Evolutionary conservation across 2,113 vertebrate genomes (phyloP), one percentile per base, ranked within the genome.

Genomic region (Typhlomys cinereus): DNA sequence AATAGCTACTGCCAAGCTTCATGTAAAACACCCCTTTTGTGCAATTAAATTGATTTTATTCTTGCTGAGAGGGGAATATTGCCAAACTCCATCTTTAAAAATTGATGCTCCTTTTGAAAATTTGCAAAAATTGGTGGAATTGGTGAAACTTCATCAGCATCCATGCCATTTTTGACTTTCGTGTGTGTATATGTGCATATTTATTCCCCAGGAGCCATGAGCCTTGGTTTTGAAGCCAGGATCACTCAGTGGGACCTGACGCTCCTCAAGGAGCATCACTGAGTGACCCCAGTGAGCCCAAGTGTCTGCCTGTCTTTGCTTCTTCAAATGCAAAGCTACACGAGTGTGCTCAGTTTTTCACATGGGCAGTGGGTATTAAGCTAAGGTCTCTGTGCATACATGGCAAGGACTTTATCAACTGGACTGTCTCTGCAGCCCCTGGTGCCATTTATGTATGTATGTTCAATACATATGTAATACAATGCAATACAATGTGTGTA

Each of bases 31-130:
- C 31, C 87, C 20, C 84, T 34, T 25, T 25, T 78, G 10, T 78
- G 80, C 57, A 85, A 85, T 95, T 94, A 82, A 64, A 76, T 84
- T 52, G 52, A 88, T 95, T 93, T 82, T 75, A 92, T 59, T 92
- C 41, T 88, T 93, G 67, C 57, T 61, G 64, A 81, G 31, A 54
- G 82, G 85, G 61, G 44, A 93, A 52, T 86, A 78, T 69, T 92
- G 75, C 44, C 86, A 92, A 48, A 61, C 44, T 90, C 39, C 10
- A 46, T 52, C 41, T 84, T 95, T 69, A 84, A 57, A 93, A 81
- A 66, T 57, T n/a, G 57, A 78, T 13, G 57, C 80, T 46, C 85
- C 34, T 76, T 89, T 34, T 62, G 71, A 92, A 78, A 85, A 70
- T 71, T 85, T 75, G 10, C 87, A 67, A 92, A 36, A 54, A 83